These are phyloP conservation scores for Asteroscopus sphinx DNA, from an alignment of 2,888 invertebrate genomes.

Conservation along the genomic window DNA sequence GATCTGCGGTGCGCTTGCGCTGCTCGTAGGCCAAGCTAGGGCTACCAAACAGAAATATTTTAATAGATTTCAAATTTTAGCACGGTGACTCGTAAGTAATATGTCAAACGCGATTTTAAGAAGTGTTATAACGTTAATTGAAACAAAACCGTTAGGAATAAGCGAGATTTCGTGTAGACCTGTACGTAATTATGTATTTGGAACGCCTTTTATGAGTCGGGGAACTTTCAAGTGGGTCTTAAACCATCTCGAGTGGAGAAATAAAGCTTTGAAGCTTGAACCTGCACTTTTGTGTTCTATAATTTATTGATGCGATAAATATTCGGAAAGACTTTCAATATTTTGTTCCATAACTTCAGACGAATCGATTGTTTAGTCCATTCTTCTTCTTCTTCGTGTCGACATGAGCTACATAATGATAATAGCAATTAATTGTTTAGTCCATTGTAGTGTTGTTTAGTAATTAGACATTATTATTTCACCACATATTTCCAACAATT, in stretches of 20 bases:
- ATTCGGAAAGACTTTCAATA: conserved; percentile 40
- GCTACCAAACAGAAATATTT: conserved; percentile 27
- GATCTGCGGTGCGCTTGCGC: conserved; percentile 29
- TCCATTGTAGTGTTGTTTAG: conserved; percentile 18
- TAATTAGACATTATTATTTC: conserved; percentile 31
- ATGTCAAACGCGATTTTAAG: background rate
- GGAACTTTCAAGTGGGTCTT: conserved; percentile 45
- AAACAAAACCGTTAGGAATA: background rate
- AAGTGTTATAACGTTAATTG: background rate
- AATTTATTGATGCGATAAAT: conserved; percentile 50
- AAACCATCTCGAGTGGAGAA: conserved; percentile 49
- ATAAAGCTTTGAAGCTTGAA: conserved; percentile 44
- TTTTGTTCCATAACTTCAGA: conserved; percentile 14
- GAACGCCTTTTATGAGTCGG: conserved; percentile 16
- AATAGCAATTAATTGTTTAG: conserved; percentile 41
- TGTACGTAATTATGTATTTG: conserved; percentile 31
- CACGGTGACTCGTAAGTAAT: too few relatives aligned
- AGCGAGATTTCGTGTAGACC: background rate
- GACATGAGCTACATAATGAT: too few relatives aligned
- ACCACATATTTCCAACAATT: background rate
- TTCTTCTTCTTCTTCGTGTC: too few relatives aligned
- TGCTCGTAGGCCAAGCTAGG: conserved; percentile 5
- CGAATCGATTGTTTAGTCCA: conserved; percentile 36
- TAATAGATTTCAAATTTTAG: too few relatives aligned
- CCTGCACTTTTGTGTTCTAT: conserved; percentile 34